Evolutionary conservation across 64 coral and sea anemone genomes (phyloP).

Genomic region (Dendronephthya gigantea): DNA sequence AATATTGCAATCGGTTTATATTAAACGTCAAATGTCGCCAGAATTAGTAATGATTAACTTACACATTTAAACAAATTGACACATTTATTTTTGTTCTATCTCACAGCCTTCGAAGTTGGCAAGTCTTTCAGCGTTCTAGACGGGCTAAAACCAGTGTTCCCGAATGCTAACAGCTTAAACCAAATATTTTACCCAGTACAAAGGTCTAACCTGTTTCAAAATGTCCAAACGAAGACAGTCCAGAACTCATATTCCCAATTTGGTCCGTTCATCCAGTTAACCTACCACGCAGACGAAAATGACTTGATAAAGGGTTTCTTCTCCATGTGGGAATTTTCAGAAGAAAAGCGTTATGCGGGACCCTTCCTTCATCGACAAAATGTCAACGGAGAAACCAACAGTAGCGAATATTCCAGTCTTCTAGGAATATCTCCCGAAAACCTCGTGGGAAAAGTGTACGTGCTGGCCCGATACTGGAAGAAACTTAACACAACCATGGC

Average conservation of each 20-base stretch:
- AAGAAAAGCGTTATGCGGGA: slow-evolving; percentile 27
- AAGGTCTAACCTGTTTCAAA: background rate
- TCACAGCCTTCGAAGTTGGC: too few species aligned
- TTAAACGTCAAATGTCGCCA: too few species aligned
- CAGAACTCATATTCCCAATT: slow-evolving; percentile 23
- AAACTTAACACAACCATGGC: slow-evolving; percentile 11
- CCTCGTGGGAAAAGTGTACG: slow-evolving; percentile 37
- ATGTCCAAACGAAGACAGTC: too few species aligned
- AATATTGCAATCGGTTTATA: too few species aligned
- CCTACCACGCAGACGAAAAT: slow-evolving; percentile 32
- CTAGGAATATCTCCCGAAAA: slow-evolving; percentile 44
- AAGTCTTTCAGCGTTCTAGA: too few species aligned
- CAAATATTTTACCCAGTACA: too few species aligned
- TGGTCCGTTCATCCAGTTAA: slow-evolving; percentile 27
- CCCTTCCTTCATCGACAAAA: slow-evolving; percentile 2
- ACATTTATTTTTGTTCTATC: background rate
- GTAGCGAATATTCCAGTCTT: background rate
- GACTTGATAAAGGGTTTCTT: slow-evolving; percentile 27
- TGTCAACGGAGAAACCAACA: background rate
- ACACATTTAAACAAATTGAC: too few species aligned
- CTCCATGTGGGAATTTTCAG: slow-evolving; percentile 32
- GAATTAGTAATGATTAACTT: too few species aligned
- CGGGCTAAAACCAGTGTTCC: too few species aligned
- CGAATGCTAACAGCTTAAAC: too few species aligned
- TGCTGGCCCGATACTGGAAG: slow-evolving; percentile 45